Percentiles rank a stretch among this genome's conserved stretches.
These are phyloP conservation scores for Macrotis lagotis DNA, from an alignment of 2,113 vertebrate genomes.

Conservation along the genomic window DNA sequence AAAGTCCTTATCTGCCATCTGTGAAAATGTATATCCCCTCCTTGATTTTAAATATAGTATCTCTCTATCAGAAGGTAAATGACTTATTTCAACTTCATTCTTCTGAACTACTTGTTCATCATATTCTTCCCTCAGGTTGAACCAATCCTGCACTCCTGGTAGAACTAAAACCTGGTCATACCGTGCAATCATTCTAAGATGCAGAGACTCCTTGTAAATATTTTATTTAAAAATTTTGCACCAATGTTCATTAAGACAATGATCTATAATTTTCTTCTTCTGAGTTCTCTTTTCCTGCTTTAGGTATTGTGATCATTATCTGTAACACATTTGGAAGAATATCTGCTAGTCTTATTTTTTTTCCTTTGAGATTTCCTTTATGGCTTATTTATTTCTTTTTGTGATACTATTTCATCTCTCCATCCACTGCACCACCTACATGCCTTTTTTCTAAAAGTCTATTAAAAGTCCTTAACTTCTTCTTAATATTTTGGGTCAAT, in stretches of 20 bases:
- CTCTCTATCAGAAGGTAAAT: neutral
- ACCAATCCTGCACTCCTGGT: neutral
- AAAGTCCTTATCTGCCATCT: neutral
- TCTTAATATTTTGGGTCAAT: neutral
- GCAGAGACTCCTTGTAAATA: neutral
- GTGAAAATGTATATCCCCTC: neutral
- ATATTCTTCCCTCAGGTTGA: neutral
- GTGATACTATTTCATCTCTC: neutral
- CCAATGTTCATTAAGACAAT: neutral
- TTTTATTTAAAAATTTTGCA: neutral
- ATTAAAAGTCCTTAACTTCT: neutral
- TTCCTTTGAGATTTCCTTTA: neutral
- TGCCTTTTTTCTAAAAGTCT: neutral
- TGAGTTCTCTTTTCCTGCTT: neutral
- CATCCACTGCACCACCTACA: too few relatives aligned
- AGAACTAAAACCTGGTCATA: neutral
- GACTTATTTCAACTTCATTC: neutral
- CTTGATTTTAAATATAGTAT: neutral
- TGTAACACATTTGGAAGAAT: neutral
- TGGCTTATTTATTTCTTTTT: neutral
- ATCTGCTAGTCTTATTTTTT: neutral
- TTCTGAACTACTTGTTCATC: neutral
- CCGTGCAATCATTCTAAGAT: neutral
- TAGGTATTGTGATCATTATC: neutral
- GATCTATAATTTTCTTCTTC: neutral